phyloP scores from a whole-genome alignment of 2,888 invertebrate genomes.

The Ichneumoninae sp. region DNA sequence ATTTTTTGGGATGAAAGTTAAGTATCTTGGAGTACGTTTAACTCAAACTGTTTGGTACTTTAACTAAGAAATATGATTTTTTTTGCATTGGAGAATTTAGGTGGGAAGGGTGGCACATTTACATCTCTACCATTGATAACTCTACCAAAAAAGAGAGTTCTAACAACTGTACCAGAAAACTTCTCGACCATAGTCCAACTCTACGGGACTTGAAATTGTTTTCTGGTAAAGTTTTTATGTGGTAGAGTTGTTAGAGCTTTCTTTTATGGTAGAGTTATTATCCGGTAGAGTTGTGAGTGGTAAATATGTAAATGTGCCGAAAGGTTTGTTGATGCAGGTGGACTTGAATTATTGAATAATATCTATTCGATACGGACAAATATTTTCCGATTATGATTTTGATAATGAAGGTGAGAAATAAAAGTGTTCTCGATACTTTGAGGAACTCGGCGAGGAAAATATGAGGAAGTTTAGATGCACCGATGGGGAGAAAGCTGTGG shows the following conservation, averaged over 20 bases:
- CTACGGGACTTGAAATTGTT: too few relatives aligned
- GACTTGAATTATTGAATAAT: not conserved
- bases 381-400: not conserved
- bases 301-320: too few relatives aligned
- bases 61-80: not conserved
- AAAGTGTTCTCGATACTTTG: not conserved
- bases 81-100: not conserved
- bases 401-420: not conserved
- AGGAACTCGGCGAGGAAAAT: not conserved
- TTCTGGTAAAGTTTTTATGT: too few relatives aligned
- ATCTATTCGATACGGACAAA: not conserved
- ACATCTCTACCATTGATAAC: too few relatives aligned
- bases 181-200: too few relatives aligned
- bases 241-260: too few relatives aligned
- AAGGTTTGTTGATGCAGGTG: not conserved
- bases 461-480: not conserved
- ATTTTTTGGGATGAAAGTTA: not conserved
- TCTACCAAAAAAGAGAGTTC: not conserved
- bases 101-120: not conserved
- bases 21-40: too few relatives aligned
- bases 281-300: too few relatives aligned
- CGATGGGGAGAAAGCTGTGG: not conserved
- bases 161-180: too few relatives aligned
- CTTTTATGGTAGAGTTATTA: too few relatives aligned
- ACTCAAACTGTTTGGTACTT: not conserved